Base-by-base conservation (phyloP, 1,140 invertebrate species). In the Harlomillsia oculata region DNA sequence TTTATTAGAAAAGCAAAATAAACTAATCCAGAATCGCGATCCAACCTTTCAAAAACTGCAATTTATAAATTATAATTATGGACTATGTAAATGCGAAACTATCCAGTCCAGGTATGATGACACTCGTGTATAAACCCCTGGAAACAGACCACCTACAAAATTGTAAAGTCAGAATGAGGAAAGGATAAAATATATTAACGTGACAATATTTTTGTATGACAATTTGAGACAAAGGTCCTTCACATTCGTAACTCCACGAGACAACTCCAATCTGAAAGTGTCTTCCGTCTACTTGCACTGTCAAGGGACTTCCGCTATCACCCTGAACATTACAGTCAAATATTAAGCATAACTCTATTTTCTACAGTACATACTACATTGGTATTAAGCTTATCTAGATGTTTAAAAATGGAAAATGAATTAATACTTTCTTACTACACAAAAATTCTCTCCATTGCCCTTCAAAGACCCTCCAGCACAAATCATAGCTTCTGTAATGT, bases 121-220 rank as follows among this genome's bases (percentile, higher is more conserved):
- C 29, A 87, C 80, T 60, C 84, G 75, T 0, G 83, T 85, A 71
- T 91, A 92, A 0, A 91, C 89, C 8, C 90, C 90, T 0, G 91
- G 90, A 72, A 87, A 89, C 70, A 87, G 82, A 18, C 85, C 84
- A 74, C 91, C 85, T 6, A 89, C 90, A 68, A 90, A 94, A 91
- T 89, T 23, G n/a, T n/a, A n/a, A n/a, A n/a, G n/a, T n/a, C n/a
- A n/a, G n/a, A n/a, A n/a, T n/a, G n/a, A n/a, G n/a, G n/a, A n/a
- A n/a, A n/a, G n/a, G n/a, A n/a, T n/a, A n/a, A n/a, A n/a, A n/a
- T n/a, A n/a, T n/a, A n/a, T n/a, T n/a, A n/a, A n/a, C n/a, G n/a
- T n/a, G n/a, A n/a, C n/a, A n/a, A n/a, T n/a, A n/a, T n/a, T n/a
- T n/a, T n/a, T n/a, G n/a, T n/a, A n/a, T n/a, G n/a, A n/a, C n/a